Evolutionary conservation across 2,888 invertebrate species (phyloP), one percentile per base, ranked within the genome.

Genomic region (Metacarcinus magister): DNA sequence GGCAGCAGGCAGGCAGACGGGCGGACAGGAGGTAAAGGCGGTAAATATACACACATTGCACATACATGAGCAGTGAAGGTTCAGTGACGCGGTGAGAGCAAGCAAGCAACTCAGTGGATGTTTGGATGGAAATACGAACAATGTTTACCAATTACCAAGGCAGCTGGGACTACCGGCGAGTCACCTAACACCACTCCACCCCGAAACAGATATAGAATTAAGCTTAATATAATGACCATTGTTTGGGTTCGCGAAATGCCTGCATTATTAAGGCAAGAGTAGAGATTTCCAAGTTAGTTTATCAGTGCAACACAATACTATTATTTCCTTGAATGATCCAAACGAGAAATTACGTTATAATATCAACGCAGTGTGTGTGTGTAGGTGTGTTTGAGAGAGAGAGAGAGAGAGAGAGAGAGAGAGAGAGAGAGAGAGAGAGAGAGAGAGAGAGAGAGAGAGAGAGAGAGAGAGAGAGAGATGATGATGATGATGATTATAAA

Each of bases 141-240:
- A 54, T 92, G 46, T 48, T 32, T 92, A 92, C 92, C 92, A 92
- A 92, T 92, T 92, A 92, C 92, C n/a, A 48, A 32, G 92, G 48
- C 28, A 92, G 92, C 7, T 48, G 92, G 54, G 92, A 92, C 48
- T 39, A 19, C 46, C 48, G 32, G 82, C 54, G 44, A 28, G 92
- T 92, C 46, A 92, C 92, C 92, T 28, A 54, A 92, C 46, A 92
- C 92, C 92, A 28, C 92, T 48, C 28, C 54, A n/a, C 92, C 46
- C 92, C 16, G 92, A 44, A 92, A 92, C 92, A 92, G 92, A 92
- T 92, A 92, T 48, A 92, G 92, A 92, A 92, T 48, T 92, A 89
- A 94, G 46, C 94, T 89, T 89, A 89, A 67, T 94, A 89, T 94
- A 94, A 94, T 94, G 94, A 89, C 94, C 89, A 87, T 94, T 87